These are phyloP conservation scores for Enteromius viviparus DNA, from an alignment of 2,797 vertebrate genomes.

Conservation along the genomic window DNA sequence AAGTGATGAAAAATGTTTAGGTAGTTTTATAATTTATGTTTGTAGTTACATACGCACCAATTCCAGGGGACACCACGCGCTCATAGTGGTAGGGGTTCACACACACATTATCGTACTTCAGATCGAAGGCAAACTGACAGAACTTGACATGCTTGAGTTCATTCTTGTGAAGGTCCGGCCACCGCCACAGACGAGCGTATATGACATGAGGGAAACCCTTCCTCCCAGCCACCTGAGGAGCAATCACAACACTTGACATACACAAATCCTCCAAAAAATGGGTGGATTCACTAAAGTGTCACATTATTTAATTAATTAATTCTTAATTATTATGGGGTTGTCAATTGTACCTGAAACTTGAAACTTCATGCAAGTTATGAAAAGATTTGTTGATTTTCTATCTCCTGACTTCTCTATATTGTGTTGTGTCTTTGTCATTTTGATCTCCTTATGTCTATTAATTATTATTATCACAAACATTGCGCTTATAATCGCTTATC, in stretches of 20 bases:
- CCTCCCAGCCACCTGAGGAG: slow-evolving; percentile 77
- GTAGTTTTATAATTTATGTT: not conserved
- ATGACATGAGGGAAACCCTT: slow-evolving; percentile 85
- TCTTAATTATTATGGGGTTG: not conserved
- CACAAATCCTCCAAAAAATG: not conserved
- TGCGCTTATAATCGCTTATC: not conserved
- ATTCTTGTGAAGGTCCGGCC: slow-evolving; percentile 86
- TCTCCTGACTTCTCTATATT: not conserved
- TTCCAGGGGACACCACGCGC: slow-evolving; percentile 76
- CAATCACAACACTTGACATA: slow-evolving; percentile 18
- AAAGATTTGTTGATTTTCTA: not conserved
- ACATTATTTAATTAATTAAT: not conserved
- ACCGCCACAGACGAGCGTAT: slow-evolving; percentile 82
- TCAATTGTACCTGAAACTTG: not conserved
- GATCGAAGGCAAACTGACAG: slow-evolving; percentile 86
- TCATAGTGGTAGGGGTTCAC: slow-evolving; percentile 87
- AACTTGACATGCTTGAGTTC: slow-evolving; percentile 83
- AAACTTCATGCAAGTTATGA: not conserved
- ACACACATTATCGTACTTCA: slow-evolving; percentile 85
- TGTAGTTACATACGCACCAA: slow-evolving; percentile 68
- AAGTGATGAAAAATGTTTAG: not conserved
- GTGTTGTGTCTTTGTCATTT: not conserved
- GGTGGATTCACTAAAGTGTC: not conserved
- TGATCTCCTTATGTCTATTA: not conserved
- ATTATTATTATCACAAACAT: not conserved